Conservation (phyloP, 2,113 vertebrate genomes). For the Chloropsis cyanopogon region DNA sequence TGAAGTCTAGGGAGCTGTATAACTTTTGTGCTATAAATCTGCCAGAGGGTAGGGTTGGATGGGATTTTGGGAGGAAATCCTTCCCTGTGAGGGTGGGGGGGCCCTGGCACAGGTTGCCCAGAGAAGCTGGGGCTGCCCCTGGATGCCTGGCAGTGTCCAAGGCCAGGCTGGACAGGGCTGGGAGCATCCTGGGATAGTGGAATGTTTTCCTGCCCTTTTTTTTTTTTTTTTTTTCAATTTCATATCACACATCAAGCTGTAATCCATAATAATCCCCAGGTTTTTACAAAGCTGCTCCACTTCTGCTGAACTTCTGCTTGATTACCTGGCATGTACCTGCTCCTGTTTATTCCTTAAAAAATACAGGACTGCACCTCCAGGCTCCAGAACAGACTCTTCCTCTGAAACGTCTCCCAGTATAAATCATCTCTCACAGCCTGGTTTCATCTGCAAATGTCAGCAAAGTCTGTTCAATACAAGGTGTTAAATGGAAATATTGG, state of each 20-base stretch:
- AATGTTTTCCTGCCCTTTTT: background rate
- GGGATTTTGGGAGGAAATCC: background rate
- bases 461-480: background rate
- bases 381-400: background rate
- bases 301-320: background rate
- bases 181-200: fast-evolving
- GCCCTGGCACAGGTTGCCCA: background rate
- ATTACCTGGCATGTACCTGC: background rate
- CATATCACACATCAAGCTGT: background rate
- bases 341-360: background rate
- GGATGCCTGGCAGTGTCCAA: background rate
- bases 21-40: background rate
- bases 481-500: conserved; percentile 3
- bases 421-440: background rate
- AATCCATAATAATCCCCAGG: background rate
- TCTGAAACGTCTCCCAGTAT: background rate
- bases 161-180: fast-evolving
- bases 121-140: background rate
- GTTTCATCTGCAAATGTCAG: background rate
- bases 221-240: background rate
- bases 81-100: fast-evolving
- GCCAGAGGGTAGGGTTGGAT: background rate
- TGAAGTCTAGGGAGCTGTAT: background rate
- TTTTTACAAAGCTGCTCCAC: background rate
- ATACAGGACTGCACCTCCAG: background rate